phyloP scores from a whole-genome alignment of 2,797 vertebrate species.

The Sebastes iracundus region DNA sequence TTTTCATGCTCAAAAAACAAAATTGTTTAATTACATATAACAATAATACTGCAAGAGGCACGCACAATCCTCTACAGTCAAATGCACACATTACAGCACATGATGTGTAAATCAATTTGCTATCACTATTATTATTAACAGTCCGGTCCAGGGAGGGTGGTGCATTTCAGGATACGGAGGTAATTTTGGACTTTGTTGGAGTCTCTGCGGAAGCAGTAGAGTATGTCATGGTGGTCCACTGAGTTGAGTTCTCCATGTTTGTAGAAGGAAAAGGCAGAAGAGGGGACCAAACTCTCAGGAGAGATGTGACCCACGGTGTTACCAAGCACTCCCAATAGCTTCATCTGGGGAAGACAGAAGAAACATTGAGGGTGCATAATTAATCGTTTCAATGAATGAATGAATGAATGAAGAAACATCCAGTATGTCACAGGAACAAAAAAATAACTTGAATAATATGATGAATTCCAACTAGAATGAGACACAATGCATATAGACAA shows the following conservation, averaged over 20 bases:
- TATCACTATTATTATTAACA: constrained; percentile 51
- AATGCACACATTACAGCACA: constrained; percentile 1
- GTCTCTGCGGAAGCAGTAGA: constrained; percentile 84
- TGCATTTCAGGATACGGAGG: constrained; percentile 81
- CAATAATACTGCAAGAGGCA: background rate
- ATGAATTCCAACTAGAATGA: background rate
- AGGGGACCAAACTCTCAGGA: constrained; percentile 53
- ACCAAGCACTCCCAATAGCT: constrained; percentile 75
- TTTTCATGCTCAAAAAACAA: constrained; percentile 2
- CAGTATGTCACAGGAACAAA: background rate
- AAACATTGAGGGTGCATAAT: background rate
- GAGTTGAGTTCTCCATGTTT: constrained; percentile 58
- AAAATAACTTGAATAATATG: no score
- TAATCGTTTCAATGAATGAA: background rate
- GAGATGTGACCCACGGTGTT: constrained; percentile 66
- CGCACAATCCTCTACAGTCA: background rate
- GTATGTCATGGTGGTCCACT: constrained; percentile 77
- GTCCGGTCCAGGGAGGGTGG: constrained; percentile 71
- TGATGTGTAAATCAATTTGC: background rate
- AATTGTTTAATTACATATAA: background rate
- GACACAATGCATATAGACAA: background rate
- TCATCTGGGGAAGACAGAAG: constrained; percentile 69
- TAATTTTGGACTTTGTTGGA: constrained; percentile 83
- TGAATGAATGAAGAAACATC: background rate
- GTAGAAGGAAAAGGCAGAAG: constrained; percentile 49